phyloP scores from a whole-genome alignment of 2,888 invertebrate genomes.

The Saturnia pavonia region DNA sequence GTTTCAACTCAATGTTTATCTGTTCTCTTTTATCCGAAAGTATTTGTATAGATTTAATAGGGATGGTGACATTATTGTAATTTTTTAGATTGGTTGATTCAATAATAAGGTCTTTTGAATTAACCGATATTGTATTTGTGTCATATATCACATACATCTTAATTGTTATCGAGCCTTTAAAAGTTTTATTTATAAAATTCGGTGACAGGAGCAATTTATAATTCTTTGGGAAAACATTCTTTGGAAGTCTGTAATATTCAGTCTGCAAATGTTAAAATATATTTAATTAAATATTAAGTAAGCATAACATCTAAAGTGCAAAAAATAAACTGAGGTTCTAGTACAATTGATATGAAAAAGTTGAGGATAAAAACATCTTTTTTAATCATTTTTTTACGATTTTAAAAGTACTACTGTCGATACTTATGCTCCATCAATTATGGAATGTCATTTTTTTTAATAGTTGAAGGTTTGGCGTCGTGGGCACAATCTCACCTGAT shows the following conservation, averaged over 20 bases:
- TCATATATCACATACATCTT: conserved; percentile 61
- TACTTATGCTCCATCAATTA: too few species aligned
- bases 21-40: conserved; percentile 60
- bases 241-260: conserved; percentile 74
- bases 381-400: too few species aligned
- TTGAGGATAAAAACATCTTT: too few species aligned
- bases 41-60: conserved; percentile 32
- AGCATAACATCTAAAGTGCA: background rate
- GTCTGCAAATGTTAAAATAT: conserved; percentile 43
- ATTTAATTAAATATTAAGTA: background rate
- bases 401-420: too few species aligned
- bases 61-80: conserved; percentile 30
- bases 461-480: too few species aligned
- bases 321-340: background rate
- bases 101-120: conserved; percentile 83
- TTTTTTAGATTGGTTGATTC: conserved; percentile 43
- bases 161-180: conserved; percentile 81
- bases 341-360: too few species aligned
- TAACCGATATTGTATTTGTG: conserved; percentile 79
- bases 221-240: conserved; percentile 80
- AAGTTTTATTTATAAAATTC: conserved; percentile 78
- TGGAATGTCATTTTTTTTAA: too few species aligned
- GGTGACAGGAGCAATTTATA: conserved; percentile 87
- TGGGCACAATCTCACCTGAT: too few species aligned
- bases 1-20: conserved; percentile 56